Evolutionary conservation across 1,140 invertebrate species (phyloP), one percentile per base, ranked within the genome.

Genomic region (Brachionus koreanus): DNA sequence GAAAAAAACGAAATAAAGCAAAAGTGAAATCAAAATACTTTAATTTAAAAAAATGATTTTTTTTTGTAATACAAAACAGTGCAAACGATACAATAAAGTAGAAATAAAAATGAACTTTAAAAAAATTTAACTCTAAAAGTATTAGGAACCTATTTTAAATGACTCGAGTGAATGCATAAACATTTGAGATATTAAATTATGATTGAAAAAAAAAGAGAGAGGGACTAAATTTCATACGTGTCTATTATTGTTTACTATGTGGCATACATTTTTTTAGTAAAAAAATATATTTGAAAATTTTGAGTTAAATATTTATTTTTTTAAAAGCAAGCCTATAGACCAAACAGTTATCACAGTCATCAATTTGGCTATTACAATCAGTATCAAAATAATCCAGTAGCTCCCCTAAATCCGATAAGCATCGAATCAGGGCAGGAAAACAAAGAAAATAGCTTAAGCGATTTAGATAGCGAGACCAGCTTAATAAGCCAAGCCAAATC

Each of bases 401-500:
- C 37, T 39, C 65, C 33, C 42, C 19, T 57, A 57, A 57, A 57
- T 23, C 65, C 65, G 10, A 69, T 69, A 39, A 39, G 65, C 39
- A 33, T 69, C 37, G 65, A 69, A 39, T 69, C 65, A 5, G 37
- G 16, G 5, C 65, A 69, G 9, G 65, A 69, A n/a, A 39, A 39
- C 37, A 69, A 69, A 39, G 65, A 69, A 19, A 69, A 69, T 69
- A 42, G 35, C 37, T 19, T 39, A 35, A 69, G 65, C 16, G 65
- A 69, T 23, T 69, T 69, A 33, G 65, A 69, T 9, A 37, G 65
- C n/a, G 65, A 69, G 65, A 39, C 65, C 37, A 69, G 65, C 16
- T 23, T 69, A 39, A 19, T 69, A 39, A 39, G 65, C 16, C 65
- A 69, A 69, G 6, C 65, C 12, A 69, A 69, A 33, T 69, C 65